A percentile compares a stretch with the other conserved stretches of the same genome.
These are phyloP conservation scores for Shargacucullia verbasci DNA, from an alignment of 2,888 invertebrate genomes.

Conservation along the genomic window DNA sequence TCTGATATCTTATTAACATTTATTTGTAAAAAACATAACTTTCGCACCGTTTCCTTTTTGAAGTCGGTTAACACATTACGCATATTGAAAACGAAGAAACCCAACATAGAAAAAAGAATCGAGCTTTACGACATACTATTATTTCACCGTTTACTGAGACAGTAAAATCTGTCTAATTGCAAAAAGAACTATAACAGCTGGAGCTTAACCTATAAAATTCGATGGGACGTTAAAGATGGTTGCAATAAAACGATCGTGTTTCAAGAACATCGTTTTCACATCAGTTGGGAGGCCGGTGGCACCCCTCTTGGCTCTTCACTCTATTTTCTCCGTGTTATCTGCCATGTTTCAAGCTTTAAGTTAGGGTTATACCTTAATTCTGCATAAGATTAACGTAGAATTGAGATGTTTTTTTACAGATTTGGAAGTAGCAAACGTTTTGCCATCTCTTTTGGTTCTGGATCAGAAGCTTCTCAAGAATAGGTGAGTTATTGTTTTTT, in stretches of 20 bases:
- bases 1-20: too few species aligned
- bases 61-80: too few species aligned
- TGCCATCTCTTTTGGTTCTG: too few species aligned
- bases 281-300: slow-evolving; percentile 52
- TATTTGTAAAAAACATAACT: too few species aligned
- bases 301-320: slow-evolving; percentile 31
- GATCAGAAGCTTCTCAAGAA: too few species aligned
- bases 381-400: not conserved
- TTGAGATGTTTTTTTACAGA: too few species aligned
- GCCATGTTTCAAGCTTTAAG: slow-evolving; percentile 28
- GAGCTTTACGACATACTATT: too few species aligned
- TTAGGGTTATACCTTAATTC: slow-evolving; percentile 29
- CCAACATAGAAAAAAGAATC: too few species aligned
- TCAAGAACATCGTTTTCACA: slow-evolving; percentile 72
- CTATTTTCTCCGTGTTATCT: slow-evolving; percentile 47
- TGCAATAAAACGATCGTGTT: slow-evolving; percentile 71
- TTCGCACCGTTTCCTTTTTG: too few species aligned
- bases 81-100: too few species aligned
- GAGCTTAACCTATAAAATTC: slow-evolving; percentile 48
- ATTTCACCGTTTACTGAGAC: slow-evolving; percentile 13
- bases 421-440: too few species aligned
- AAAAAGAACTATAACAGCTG: slow-evolving; percentile 20
- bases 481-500: too few species aligned
- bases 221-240: slow-evolving; percentile 58
- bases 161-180: slow-evolving; percentile 53